phyloP scores from a whole-genome alignment of 2,888 invertebrate genomes.

The Crematogaster levior region DNA sequence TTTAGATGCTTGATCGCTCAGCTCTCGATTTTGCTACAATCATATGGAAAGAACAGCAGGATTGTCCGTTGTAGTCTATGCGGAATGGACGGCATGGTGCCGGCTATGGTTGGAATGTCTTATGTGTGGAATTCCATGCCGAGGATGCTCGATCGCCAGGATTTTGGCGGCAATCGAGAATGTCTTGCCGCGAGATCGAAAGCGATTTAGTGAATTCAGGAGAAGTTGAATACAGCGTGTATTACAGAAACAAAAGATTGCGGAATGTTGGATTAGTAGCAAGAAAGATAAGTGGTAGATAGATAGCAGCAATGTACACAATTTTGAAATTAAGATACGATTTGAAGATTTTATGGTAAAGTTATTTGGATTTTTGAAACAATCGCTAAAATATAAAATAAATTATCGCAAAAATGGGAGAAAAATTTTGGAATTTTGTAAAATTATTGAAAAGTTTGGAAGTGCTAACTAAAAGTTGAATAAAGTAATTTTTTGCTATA shows the following conservation, averaged over 20 bases:
- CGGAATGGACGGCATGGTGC: conserved; percentile 44
- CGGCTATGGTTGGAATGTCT: conserved; percentile 50
- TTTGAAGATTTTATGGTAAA: not conserved
- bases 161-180: conserved; percentile 48
- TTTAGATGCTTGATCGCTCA: not conserved
- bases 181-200: conserved; percentile 40
- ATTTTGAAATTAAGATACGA: not conserved
- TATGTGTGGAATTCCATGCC: conserved; percentile 53
- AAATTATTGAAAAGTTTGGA: not conserved
- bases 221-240: not conserved
- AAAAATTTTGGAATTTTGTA: not conserved
- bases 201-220: conserved; percentile 36
- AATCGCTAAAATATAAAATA: not conserved
- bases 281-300: not conserved
- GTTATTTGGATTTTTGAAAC: not conserved
- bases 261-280: not conserved
- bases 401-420: not conserved
- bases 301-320: not conserved
- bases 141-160: conserved; percentile 44
- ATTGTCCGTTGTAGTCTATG: conserved; percentile 5
- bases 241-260: not conserved
- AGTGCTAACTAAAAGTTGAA: not conserved
- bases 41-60: conserved; percentile 32
- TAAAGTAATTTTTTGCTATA: not conserved
- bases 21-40: conserved; percentile 13